A percentile compares a stretch with the other conserved stretches of the same genome.
phyloP scores from a whole-genome alignment of 2,113 vertebrate species.

The Otis tarda region DNA sequence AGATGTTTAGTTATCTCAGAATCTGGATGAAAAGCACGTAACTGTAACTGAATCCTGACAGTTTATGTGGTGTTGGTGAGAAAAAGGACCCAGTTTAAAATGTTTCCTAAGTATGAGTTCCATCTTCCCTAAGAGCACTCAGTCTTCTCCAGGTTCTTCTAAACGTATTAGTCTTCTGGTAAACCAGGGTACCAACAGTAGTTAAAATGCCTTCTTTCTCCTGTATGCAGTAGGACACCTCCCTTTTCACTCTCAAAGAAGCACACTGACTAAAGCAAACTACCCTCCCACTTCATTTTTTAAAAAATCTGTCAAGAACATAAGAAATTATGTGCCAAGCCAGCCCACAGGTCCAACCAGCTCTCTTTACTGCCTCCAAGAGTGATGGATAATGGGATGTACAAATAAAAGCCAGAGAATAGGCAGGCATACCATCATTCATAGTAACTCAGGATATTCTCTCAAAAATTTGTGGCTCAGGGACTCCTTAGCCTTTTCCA shows the following conservation, averaged over 20 bases:
- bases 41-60: background rate
- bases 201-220: background rate
- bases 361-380: background rate
- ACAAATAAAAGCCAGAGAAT: background rate
- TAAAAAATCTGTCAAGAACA: background rate
- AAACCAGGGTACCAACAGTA: background rate
- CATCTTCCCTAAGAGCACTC: background rate
- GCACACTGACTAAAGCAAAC: background rate
- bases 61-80: background rate
- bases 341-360: background rate
- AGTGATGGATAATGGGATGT: constrained; percentile 22
- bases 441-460: background rate
- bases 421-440: background rate
- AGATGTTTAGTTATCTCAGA: background rate
- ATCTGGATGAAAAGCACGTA: background rate
- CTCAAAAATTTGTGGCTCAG: background rate
- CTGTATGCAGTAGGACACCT: background rate
- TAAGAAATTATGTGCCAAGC: background rate
- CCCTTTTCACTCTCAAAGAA: background rate
- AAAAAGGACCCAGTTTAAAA: background rate
- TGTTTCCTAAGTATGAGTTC: background rate
- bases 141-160: background rate
- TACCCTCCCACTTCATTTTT: background rate
- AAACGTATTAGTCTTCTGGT: background rate
- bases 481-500: background rate